Evolutionary conservation across 2,113 vertebrate species (phyloP).

Genomic region (Equus quagga): DNA sequence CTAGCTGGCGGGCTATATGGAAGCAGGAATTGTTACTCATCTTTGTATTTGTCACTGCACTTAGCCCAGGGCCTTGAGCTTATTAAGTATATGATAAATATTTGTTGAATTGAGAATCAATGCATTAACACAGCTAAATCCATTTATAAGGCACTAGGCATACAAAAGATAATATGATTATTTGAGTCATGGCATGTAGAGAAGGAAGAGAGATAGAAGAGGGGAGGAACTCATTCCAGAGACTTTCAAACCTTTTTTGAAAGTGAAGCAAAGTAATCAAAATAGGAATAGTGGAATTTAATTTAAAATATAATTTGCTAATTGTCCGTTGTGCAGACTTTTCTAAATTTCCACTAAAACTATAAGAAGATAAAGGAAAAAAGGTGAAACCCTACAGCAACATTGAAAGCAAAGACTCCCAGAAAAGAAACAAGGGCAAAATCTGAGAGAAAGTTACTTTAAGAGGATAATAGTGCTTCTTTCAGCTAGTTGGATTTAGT

Average conservation of each 20-base stretch:
- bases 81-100: constrained; percentile 42
- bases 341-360: neutral
- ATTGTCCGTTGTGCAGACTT: neutral
- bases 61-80: neutral
- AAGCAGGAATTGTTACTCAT: neutral
- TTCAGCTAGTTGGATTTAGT: neutral
- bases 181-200: neutral
- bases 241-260: neutral
- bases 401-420: neutral
- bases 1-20: neutral
- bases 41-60: neutral
- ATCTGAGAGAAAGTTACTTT: neutral
- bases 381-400: neutral
- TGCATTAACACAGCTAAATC: neutral
- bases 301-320: neutral
- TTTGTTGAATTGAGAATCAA: constrained; percentile 39
- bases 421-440: neutral
- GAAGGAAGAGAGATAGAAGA: neutral
- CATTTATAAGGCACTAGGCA: neutral
- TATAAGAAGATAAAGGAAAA: neutral
- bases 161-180: neutral
- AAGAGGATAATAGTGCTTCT: neutral
- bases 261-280: neutral
- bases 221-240: neutral
- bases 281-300: neutral